Conservation (phyloP, 2,888 invertebrate species). For the Caradrina clavipalpis region DNA sequence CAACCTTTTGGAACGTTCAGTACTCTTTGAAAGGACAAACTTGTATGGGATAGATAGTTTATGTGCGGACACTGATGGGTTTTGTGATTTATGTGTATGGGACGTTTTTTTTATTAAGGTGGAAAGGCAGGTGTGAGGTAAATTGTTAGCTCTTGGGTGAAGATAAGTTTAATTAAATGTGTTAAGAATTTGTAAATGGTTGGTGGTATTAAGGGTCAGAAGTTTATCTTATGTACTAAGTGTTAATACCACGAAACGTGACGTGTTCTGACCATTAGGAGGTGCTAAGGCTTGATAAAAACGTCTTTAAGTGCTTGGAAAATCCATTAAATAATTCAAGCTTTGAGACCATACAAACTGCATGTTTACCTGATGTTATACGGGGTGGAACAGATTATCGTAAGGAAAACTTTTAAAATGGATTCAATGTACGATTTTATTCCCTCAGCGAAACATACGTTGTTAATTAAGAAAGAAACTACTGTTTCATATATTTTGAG, state of each 20-base stretch:
- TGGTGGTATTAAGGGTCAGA: not conserved
- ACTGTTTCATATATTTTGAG: too few species aligned
- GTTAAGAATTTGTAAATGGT: not conserved
- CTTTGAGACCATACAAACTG: too few species aligned
- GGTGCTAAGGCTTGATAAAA: not conserved
- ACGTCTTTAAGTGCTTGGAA: not conserved
- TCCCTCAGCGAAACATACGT: too few species aligned
- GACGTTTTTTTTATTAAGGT: not conserved
- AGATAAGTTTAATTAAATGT: not conserved
- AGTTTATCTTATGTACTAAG: too few species aligned
- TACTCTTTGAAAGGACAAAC: constrained; percentile 34
- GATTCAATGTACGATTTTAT: too few species aligned
- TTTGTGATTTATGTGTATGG: constrained; percentile 19
- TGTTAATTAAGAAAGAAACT: too few species aligned
- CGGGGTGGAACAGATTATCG: too few species aligned
- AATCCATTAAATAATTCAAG: too few species aligned
- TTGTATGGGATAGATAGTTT: constrained; percentile 42
- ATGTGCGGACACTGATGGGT: constrained; percentile 31
- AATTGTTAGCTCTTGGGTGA: not conserved
- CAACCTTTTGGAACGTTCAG: constrained; percentile 37
- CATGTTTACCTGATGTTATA: too few species aligned
- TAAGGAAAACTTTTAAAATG: too few species aligned
- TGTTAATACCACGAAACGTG: too few species aligned
- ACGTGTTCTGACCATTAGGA: not conserved
- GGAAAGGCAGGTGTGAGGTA: not conserved